Percentiles rank a stretch among this genome's conserved stretches.
Conservation (phyloP, 2,888 invertebrate species). For the Dorcus hopei region DNA sequence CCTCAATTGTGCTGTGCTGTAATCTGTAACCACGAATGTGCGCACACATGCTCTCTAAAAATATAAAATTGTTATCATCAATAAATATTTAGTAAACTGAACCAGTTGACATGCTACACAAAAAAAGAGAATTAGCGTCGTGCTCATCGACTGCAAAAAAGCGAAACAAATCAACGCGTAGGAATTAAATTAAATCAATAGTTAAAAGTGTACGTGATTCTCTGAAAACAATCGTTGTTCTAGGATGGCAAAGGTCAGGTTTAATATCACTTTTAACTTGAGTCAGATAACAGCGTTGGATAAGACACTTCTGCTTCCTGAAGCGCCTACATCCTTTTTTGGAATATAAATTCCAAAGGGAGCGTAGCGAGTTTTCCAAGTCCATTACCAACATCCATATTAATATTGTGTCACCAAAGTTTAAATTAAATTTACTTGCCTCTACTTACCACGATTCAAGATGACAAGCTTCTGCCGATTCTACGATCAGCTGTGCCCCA, state of each 20-base stretch:
- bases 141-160: background rate
- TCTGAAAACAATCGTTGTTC: background rate
- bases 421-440: too few relatives aligned
- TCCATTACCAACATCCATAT: too few relatives aligned
- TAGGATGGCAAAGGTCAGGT: constrained; percentile 11
- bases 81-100: background rate
- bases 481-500: too few relatives aligned
- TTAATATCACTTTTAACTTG: constrained; percentile 8
- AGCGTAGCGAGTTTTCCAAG: too few relatives aligned
- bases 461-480: too few relatives aligned
- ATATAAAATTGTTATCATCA: background rate
- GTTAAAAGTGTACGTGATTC: background rate
- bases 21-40: too few relatives aligned
- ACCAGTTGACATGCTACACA: background rate
- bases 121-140: too few relatives aligned
- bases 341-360: too few relatives aligned
- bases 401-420: too few relatives aligned
- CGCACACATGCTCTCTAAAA: background rate
- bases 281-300: constrained; percentile 10
- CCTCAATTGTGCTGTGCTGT: too few relatives aligned
- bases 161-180: background rate
- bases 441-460: too few relatives aligned
- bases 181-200: background rate
- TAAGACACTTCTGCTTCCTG: constrained; percentile 4
- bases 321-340: too few relatives aligned